Evolutionary conservation across 1,140 invertebrate species (phyloP), one percentile per base, ranked within the genome.

Genomic region (Helicoverpa zea): DNA sequence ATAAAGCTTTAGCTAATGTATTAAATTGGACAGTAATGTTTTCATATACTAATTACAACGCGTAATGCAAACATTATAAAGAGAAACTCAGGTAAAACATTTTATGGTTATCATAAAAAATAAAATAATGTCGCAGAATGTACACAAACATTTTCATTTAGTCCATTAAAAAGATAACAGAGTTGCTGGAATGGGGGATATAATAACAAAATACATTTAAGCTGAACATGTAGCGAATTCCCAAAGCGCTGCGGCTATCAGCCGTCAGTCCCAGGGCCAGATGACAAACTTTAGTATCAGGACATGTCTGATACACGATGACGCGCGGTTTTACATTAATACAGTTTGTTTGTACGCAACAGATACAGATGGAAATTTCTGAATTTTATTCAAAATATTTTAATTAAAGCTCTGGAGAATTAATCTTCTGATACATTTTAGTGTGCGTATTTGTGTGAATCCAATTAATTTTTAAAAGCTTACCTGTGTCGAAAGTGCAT

Each of bases 281-380:
- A 75, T 78, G 70, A 66, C 73, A 59, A 79, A 64, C 70, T 75
- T 77, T 81, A 78, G 63, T 82, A 82, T 82, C 81, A 79, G 81
- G 11, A 74, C 68, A 73, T 51, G 75, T 82, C 81, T 56, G 68
- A 73, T 56, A 82, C 81, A 63, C 74, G 68, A 58, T 77, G 73
- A 61, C 43, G 58, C 14, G 56, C 13, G 66, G 73, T 73, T 49
- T 63, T 75, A 61, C 63, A 77, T 73, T 82, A 82, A 78, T 56
- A 75, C 16, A 7, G 73, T 29, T 63, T 59, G 18, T 51, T 54
- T 70, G 11, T 30, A 54, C 18, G 18, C n/a, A 23, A 4, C 4
- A 51, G 18, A 14, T 59, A 59, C 58, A 59, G 23, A 0, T 68
- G 47, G 1, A 51, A 16, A 5, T 68, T 23, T 23, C 2, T 13